Evolutionary conservation across 1,140 invertebrate genomes (phyloP).

Genomic region (Condylostylus longicornis): DNA sequence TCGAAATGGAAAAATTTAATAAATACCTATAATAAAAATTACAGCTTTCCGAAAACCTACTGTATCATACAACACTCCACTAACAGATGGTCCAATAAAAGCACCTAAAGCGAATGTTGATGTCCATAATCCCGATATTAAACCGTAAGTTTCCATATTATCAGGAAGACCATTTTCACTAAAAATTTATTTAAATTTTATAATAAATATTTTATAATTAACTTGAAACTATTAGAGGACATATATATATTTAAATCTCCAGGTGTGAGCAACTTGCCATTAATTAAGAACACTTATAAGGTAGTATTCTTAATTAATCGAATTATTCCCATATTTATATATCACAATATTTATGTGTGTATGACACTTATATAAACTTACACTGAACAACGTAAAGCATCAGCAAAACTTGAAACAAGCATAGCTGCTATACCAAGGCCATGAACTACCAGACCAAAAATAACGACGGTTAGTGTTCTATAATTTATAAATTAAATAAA

Average conservation of each 20-base stretch:
- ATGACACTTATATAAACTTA: conserved; percentile 33
- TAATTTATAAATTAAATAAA: conserved; percentile 16
- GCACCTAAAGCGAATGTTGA: conserved; percentile 73
- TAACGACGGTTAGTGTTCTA: conserved; percentile 49
- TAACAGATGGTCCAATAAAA: conserved; percentile 64
- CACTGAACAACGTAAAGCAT: conserved; percentile 60
- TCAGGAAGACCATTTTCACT: conserved; percentile 60
- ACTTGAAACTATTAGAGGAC: not conserved
- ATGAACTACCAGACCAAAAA: conserved; percentile 54
- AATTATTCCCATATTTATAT: not conserved
- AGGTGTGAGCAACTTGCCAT: not conserved
- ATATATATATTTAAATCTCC: conserved; percentile 1
- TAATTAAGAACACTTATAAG: no score
- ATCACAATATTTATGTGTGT: conserved; percentile 16
- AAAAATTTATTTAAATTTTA: not conserved
- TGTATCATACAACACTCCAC: conserved; percentile 56
- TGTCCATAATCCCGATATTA: conserved; percentile 73
- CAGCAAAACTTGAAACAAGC: conserved; percentile 64
- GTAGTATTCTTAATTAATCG: no score
- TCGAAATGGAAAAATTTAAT: no score
- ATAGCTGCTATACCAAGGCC: conserved; percentile 67
- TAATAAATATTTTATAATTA: conserved; percentile 1
- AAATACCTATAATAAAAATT: conserved; percentile 49
- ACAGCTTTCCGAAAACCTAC: conserved; percentile 56
- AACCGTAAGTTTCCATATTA: conserved; percentile 64